Base-by-base conservation (phyloP, 1,140 invertebrate species). In the Dreissena polymorpha region DNA sequence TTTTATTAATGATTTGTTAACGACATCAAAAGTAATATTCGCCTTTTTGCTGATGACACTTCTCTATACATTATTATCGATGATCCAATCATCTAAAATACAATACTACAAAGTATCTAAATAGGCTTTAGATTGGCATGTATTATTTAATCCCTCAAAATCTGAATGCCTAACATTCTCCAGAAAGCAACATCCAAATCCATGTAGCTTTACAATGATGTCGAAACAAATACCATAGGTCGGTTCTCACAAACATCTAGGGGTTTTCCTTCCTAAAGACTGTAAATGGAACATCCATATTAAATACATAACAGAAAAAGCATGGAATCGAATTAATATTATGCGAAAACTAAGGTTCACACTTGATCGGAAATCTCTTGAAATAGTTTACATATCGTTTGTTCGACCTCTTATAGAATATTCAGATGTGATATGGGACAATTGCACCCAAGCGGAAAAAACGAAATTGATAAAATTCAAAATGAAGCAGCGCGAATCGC, bases 331-430 rank as follows among this genome's bases (percentile, higher is more conserved):
- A 70, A 21, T 77, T 72, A 50, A 78, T 39, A 53, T 70, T 5
- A 65, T 78, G 14, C 18, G 23, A 57, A 70, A 27, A 60, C 21
- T 77, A 21, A 72, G 77, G 55, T 82, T 55, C n/a, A 55, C 7
- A 49, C 12, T 76, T 18, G 25, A 68, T 23, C 29, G 84, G 13
- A 27, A 64, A 72, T 25, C 77, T 13, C 16, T 82, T 7, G 71
- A 77, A 23, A 77, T 27, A 18, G 65, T 85, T 8, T 85, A 85
- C 67, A 76, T 72, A 55, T 71, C 53, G 7, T 77, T 85, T 67
- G 21, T 82, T 49, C 16, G 78, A 16, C 68, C 73, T 49, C 67
- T 82, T 16, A 14, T 82, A 6, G 84, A 85, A 70, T 82, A 85
- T 82, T 73, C 72, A 13, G 73, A 72, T 57, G 39, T 82, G 8